Evolutionary conservation across 37 sponge, comb jelly and placozoan species (phyloP).

Genomic region (Chondrosia reniformis): DNA sequence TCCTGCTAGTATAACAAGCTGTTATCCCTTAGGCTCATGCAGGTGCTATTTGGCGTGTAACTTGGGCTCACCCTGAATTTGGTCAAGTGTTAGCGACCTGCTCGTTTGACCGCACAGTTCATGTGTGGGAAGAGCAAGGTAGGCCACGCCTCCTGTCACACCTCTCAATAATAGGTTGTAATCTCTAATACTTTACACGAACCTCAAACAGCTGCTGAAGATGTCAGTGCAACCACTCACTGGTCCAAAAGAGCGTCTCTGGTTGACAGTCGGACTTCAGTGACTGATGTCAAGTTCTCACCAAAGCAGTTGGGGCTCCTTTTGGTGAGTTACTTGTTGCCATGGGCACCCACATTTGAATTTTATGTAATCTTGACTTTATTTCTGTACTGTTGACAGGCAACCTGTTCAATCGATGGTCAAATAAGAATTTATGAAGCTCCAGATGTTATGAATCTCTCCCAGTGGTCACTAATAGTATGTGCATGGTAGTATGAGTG

Average conservation of each 20-base stretch:
- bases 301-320: constrained; percentile 83
- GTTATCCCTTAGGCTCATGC: constrained; percentile 66
- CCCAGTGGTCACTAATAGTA: constrained; percentile 92
- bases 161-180: neutral
- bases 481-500: too few species aligned
- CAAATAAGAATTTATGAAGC: constrained; percentile 87
- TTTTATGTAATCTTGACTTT: neutral
- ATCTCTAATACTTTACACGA: neutral
- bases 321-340: constrained; percentile 48
- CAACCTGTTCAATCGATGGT: constrained; percentile 89
- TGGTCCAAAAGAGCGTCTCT: constrained; percentile 78
- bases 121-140: constrained; percentile 97
- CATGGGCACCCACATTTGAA: constrained; percentile 4
- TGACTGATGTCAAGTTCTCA: constrained; percentile 89
- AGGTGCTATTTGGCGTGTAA: constrained; percentile 86
- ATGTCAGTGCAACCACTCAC: neutral
- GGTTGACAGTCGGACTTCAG: constrained; percentile 85
- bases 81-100: constrained; percentile 96
- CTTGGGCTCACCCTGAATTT: constrained; percentile 99
- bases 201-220: neutral
- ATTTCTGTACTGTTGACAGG: constrained; percentile 33
- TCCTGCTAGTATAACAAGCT: too few species aligned
- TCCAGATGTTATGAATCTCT: constrained; percentile 90
- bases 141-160: neutral
- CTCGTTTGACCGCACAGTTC: constrained; percentile 90